A percentile compares a stretch with the other conserved stretches of the same genome.
Conservation (phyloP, 1,140 invertebrate genomes). For the Alviniconcha marisindica region DNA sequence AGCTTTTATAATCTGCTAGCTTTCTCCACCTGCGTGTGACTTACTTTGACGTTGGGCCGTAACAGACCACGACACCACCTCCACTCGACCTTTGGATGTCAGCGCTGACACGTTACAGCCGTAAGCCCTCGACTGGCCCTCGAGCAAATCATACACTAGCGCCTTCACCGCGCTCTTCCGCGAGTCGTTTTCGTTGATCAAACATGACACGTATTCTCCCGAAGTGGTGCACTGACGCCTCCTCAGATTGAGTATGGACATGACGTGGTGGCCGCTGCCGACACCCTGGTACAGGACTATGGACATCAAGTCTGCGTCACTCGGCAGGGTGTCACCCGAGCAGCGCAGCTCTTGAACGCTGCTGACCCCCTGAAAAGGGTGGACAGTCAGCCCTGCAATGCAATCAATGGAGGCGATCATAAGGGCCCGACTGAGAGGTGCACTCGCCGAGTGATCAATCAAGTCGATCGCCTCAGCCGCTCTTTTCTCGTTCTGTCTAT, state of each 20-base stretch:
- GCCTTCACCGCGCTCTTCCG: background rate
- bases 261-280: background rate
- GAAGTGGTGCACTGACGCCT: background rate
- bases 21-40: no score
- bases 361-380: background rate
- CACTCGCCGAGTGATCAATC: no score
- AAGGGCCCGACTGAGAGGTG: no score
- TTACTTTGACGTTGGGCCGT: conserved; percentile 6
- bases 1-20: no score
- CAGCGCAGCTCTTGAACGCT: background rate
- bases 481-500: no score
- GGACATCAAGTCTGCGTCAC: background rate
- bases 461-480: no score
- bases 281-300: background rate
- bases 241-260: background rate
- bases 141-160: background rate
- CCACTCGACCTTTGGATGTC: background rate
- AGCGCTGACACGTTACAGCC: conserved; percentile 19
- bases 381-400: background rate
- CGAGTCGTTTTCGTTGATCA: background rate
- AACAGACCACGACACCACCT: conserved; percentile 1
- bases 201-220: background rate
- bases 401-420: no score
- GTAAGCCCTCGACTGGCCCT: conserved; percentile 17
- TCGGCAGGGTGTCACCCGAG: background rate